Conservation (phyloP, 2,113 vertebrate genomes). For the Halichoerus grypus region DNA sequence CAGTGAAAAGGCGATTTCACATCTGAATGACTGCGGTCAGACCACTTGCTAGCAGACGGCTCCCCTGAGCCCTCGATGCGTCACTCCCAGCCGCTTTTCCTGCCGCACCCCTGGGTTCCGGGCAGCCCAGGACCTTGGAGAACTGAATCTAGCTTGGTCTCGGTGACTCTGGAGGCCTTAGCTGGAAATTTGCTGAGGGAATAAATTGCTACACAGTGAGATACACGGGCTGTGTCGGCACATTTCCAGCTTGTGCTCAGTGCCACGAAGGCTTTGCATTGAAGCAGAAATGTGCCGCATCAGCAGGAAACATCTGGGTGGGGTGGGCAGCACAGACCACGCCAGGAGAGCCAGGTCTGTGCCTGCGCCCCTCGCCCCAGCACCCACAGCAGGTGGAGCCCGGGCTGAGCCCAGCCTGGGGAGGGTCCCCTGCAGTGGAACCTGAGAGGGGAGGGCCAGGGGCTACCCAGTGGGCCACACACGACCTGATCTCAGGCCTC, state of each 20-base stretch:
- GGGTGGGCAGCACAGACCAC: neutral
- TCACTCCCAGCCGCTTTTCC: neutral
- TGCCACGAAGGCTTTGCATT: neutral
- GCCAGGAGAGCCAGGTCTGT: neutral
- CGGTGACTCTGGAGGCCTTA: neutral
- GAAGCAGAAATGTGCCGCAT: neutral
- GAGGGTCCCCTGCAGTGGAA: neutral
- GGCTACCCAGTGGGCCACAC: rapidly evolving
- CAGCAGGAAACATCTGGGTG: conserved; percentile 24
- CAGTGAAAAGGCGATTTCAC: neutral
- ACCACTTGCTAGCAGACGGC: rapidly evolving
- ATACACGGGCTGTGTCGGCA: neutral
- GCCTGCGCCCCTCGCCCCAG: neutral
- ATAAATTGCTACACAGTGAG: neutral
- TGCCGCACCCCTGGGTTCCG: neutral
- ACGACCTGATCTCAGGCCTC: neutral
- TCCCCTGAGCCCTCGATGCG: neutral
- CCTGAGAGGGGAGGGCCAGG: neutral
- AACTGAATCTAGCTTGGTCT: neutral
- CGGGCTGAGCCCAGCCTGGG: rapidly evolving
- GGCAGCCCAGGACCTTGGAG: neutral
- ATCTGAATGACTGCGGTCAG: neutral
- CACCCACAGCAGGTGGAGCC: neutral
- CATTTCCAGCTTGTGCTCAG: neutral
- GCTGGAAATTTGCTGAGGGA: conserved; percentile 24